Percentiles rank a stretch among this genome's conserved stretches.
Conservation (phyloP, 2,113 vertebrate genomes). For the Osmerus eperlanus region DNA sequence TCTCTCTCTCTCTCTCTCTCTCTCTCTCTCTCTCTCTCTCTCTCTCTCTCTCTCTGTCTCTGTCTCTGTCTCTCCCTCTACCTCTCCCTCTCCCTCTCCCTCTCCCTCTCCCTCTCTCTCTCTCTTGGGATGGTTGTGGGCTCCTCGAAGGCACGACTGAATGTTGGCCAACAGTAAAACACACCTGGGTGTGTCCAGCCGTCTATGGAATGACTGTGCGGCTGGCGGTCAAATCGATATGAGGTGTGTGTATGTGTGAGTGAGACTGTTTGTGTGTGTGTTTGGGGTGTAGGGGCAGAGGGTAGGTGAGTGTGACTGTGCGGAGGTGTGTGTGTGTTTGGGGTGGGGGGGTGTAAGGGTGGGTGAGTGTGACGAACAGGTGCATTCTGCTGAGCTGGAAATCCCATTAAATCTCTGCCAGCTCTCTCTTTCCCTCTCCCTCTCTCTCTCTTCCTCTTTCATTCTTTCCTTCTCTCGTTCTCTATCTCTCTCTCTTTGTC, state of each 20-base stretch:
- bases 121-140: constrained; percentile 45
- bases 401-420: constrained; percentile 72
- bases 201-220: constrained; percentile 70
- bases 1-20: no score
- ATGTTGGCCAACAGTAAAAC: constrained; percentile 72
- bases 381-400: constrained; percentile 73
- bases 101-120: constrained; percentile 5
- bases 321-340: constrained; percentile 11
- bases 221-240: constrained; percentile 65
- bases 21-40: no score
- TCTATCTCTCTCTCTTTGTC: not conserved
- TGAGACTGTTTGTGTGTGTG: constrained; percentile 14
- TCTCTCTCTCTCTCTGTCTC: no score
- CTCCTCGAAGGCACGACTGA: constrained; percentile 61
- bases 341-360: not conserved
- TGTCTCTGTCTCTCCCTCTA: no score
- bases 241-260: not conserved
- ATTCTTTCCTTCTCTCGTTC: not conserved
- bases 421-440: constrained; percentile 15
- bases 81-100: not conserved
- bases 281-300: constrained; percentile 23
- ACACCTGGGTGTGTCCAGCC: constrained; percentile 70
- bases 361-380: constrained; percentile 48
- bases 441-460: not conserved
- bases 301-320: constrained; percentile 18